These are phyloP conservation scores for Camelus dromedarius DNA, from an alignment of 2,113 vertebrate species.

Conservation along the genomic window DNA sequence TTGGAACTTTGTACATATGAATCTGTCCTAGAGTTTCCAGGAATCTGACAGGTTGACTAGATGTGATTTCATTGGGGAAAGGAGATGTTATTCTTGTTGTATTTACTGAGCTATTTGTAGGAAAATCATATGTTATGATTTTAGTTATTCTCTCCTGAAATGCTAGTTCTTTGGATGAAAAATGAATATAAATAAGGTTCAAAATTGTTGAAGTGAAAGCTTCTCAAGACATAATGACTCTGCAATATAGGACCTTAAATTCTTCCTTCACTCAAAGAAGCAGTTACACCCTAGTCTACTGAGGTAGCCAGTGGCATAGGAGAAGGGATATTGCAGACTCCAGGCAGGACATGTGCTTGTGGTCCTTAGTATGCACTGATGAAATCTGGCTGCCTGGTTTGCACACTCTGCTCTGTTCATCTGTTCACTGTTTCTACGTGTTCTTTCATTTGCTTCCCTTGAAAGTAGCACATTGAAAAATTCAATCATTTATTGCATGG, in stretches of 20 bases:
- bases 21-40: background rate
- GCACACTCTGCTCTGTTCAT: background rate
- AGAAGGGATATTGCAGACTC: background rate
- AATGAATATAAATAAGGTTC: background rate
- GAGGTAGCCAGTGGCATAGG: background rate
- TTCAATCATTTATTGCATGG: background rate
- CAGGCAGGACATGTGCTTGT: background rate
- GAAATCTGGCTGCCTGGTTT: background rate
- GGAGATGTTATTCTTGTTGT: background rate
- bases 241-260: background rate
- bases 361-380: background rate
- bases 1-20: background rate
- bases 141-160: constrained; percentile 52
- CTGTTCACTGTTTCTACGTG: background rate
- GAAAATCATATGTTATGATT: constrained; percentile 6
- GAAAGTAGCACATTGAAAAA: background rate
- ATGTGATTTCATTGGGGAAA: constrained; percentile 2
- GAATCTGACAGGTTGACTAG: background rate
- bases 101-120: background rate
- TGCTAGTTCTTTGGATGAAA: constrained; percentile 15
- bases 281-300: background rate
- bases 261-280: background rate
- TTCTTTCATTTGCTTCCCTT: background rate
- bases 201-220: background rate
- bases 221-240: background rate